Percentiles rank a stretch among this genome's conserved stretches.
These are phyloP conservation scores for Agrilus planipennis DNA, from an alignment of 1,140 invertebrate genomes.

Conservation along the genomic window DNA sequence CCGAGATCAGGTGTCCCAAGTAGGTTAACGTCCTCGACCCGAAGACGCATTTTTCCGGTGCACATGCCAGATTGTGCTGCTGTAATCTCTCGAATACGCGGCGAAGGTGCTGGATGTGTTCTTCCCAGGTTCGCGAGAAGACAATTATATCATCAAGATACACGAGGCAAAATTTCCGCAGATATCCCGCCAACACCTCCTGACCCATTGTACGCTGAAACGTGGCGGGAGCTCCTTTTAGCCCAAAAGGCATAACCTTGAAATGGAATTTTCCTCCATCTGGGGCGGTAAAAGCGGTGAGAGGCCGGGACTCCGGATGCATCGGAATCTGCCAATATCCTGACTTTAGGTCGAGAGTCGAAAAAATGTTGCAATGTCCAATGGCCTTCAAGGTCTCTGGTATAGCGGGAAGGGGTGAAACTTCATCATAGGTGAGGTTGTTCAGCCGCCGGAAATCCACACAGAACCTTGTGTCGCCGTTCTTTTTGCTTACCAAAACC, in stretches of 20 bases:
- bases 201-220: slow-evolving; percentile 19
- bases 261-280: slow-evolving; percentile 23
- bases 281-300: slow-evolving; percentile 26
- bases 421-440: slow-evolving; percentile 15
- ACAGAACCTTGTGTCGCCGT: slow-evolving; percentile 18
- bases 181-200: neutral
- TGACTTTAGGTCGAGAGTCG: slow-evolving; percentile 22
- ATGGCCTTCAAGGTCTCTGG: slow-evolving; percentile 17
- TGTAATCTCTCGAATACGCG: slow-evolving; percentile 15
- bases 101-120: slow-evolving; percentile 18
- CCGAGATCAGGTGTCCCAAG: no score
- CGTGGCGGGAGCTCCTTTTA: slow-evolving; percentile 15
- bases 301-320: slow-evolving; percentile 16
- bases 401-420: slow-evolving; percentile 14
- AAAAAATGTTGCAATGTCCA: slow-evolving; percentile 20
- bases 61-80: slow-evolving; percentile 12
- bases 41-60: slow-evolving; percentile 10
- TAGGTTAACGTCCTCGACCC: no score
- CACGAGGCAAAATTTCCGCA: no score
- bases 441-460: slow-evolving; percentile 19
- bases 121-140: slow-evolving; percentile 17
- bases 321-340: slow-evolving; percentile 27
- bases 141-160: slow-evolving; percentile 28
- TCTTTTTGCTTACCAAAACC: slow-evolving; percentile 20
- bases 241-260: slow-evolving; percentile 20